Evolutionary conservation across 2,113 vertebrate species (phyloP).

Genomic region (Raja brachyura): DNA sequence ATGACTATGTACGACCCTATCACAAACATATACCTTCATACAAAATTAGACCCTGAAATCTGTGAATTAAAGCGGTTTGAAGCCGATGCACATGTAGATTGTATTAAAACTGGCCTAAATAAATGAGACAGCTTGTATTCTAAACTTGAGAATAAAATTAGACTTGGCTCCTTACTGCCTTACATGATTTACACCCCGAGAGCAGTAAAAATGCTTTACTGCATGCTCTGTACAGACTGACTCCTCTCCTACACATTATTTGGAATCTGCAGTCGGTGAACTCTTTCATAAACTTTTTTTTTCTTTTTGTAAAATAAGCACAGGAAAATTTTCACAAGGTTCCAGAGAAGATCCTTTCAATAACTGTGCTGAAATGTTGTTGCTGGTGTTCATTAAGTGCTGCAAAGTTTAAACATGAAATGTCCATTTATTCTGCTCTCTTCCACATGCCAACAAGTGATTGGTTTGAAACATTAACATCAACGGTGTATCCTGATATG

Average conservation of each 20-base stretch:
- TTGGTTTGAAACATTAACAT: neutral
- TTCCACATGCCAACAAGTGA: neutral
- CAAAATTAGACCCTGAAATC: neutral
- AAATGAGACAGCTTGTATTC: conserved; percentile 3
- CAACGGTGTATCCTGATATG: neutral
- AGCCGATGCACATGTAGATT: neutral
- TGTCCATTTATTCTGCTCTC: neutral
- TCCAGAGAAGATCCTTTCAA: neutral
- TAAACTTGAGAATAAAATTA: neutral
- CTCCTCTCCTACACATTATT: conserved; percentile 37
- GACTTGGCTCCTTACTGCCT: neutral
- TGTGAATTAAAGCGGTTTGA: neutral
- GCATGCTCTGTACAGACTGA: conserved; percentile 23
- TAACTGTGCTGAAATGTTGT: neutral
- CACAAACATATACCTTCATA: neutral
- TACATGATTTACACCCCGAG: conserved; percentile 13
- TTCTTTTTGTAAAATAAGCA: conserved; percentile 14
- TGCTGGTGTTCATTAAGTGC: neutral
- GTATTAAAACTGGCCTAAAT: neutral
- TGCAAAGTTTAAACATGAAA: conserved; percentile 28
- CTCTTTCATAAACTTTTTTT: conserved; percentile 19
- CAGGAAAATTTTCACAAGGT: neutral
- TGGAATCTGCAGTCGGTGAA: conserved; percentile 25
- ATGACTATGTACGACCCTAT: neutral
- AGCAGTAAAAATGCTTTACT: conserved; percentile 26